Base-by-base conservation (phyloP, 2,888 invertebrate genomes). In the Lasioglossum malachurum region DNA sequence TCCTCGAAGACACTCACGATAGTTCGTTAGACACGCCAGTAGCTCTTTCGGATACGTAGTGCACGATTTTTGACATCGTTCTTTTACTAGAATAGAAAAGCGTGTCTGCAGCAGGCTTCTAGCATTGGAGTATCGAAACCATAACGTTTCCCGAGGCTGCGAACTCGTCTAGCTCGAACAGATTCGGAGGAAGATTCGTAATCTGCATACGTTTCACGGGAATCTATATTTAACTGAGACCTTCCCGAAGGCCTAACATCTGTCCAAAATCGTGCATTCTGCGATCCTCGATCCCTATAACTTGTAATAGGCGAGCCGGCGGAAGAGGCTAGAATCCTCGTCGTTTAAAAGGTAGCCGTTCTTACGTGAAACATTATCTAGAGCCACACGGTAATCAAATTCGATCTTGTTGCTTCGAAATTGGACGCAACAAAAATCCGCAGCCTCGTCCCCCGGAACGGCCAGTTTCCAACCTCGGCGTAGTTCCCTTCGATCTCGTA, bases 221-320 rank as follows among this genome's bases (percentile, higher is more conserved):
- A 44, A 74, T n/a, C 53, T 46, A 74, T 79, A 74, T 75, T 82
- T 82, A 27, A 35, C 23, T 44, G 27, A 67, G 67, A 44, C 60
- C 46, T 41, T 31, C 60, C 31, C 27, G 23, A 31, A 38, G 23
- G 27, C 27, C 46, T 16, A 31, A 35, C 69, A 64, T 69, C 75
- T 69, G 89, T 71, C 71, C 38, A 41, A 71, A 71, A 71, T 41
- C 38, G n/a, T 41, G 23, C 38, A 23, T 23, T 71, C 71, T 14
- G 8, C 35, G 14, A 4, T 41, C 71, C n/a, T 71, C 71, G 38
- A 8, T 41, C 71, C 41, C 14, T 41, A n/a, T n/a, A 41, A 1
- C 49, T 38, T 71, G 38, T 23, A n/a, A 41, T 5, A 71, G 71
- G 23, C 71, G 41, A n/a, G 71, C 12, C 41, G n/a, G 12, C 41